Evolutionary conservation across 2,113 vertebrate genomes (phyloP).

Genomic region (Peromyscus leucopus): DNA sequence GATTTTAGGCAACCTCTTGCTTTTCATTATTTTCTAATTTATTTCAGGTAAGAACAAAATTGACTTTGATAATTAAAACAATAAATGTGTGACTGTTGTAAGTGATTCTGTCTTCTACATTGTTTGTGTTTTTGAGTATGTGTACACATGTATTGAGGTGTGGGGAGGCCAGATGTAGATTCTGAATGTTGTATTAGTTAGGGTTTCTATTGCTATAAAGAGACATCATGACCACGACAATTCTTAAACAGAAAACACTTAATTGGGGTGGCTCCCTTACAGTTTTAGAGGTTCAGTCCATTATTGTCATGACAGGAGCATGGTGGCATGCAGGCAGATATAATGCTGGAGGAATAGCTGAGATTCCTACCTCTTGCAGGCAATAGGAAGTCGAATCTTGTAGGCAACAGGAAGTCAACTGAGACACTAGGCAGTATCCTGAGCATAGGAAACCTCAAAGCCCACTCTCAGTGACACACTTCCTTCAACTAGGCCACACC

Average conservation of each 20-base stretch:
- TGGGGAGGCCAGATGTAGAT: not conserved
- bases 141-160: too few species aligned
- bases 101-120: not conserved
- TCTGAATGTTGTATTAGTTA: not conserved
- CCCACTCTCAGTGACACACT: not conserved
- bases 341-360: not conserved
- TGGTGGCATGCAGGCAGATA: not conserved
- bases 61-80: conserved; percentile 32
- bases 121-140: not conserved
- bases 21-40: conserved; percentile 24
- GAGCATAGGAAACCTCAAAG: not conserved
- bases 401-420: not conserved
- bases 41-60: conserved; percentile 32
- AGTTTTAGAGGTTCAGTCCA: not conserved
- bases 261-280: not conserved
- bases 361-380: not conserved
- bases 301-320: not conserved
- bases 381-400: not conserved
- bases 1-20: not conserved
- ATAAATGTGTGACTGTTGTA: not conserved
- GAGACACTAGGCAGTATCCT: not conserved
- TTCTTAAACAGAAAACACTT: not conserved
- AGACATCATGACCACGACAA: not conserved
- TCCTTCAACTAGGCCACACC: too few species aligned
- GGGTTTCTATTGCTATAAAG: not conserved